Percentiles rank a stretch among this genome's conserved stretches.
Conservation (phyloP, 92 coral and sea anemone species). For the Zoanthus gigantus region DNA sequence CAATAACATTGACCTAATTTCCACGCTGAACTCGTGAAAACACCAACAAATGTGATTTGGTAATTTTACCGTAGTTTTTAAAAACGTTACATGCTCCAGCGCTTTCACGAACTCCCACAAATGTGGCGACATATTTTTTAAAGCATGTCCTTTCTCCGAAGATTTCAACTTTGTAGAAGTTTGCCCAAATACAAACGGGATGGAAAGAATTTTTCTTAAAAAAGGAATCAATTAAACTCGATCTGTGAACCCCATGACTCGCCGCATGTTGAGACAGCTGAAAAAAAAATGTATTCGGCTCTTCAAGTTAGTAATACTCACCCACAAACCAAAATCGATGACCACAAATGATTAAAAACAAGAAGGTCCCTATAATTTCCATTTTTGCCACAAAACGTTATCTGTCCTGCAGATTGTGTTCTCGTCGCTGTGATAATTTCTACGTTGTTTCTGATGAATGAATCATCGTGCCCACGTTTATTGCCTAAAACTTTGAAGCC, state of each 20-base stretch:
- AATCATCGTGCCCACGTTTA: not conserved
- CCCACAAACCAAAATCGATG: slow-evolving; percentile 27
- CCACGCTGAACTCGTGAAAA: not conserved
- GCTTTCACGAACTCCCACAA: not conserved
- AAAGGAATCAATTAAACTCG: not conserved
- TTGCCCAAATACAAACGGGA: too few relatives aligned
- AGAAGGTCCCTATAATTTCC: slow-evolving; percentile 20
- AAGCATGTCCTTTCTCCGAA: too few relatives aligned
- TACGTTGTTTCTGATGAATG: not conserved
- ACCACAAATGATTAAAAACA: slow-evolving; percentile 44
- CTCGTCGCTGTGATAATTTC: not conserved
- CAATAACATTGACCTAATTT: not conserved
- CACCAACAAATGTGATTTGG: not conserved
- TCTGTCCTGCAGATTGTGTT: not conserved
- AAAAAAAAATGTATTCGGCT: not conserved
- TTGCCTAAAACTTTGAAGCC: not conserved
- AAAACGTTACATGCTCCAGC: not conserved
- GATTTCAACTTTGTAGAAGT: too few relatives aligned
- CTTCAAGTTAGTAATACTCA: not conserved
- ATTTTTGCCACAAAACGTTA: not conserved
- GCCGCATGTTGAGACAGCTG: slow-evolving; percentile 16
- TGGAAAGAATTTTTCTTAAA: not conserved
- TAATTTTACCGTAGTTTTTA: not conserved
- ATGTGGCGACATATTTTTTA: not conserved
- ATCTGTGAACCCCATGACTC: not conserved